These are phyloP conservation scores for Novumbra hubbsi DNA, from an alignment of 2,797 vertebrate species.

Conservation along the genomic window DNA sequence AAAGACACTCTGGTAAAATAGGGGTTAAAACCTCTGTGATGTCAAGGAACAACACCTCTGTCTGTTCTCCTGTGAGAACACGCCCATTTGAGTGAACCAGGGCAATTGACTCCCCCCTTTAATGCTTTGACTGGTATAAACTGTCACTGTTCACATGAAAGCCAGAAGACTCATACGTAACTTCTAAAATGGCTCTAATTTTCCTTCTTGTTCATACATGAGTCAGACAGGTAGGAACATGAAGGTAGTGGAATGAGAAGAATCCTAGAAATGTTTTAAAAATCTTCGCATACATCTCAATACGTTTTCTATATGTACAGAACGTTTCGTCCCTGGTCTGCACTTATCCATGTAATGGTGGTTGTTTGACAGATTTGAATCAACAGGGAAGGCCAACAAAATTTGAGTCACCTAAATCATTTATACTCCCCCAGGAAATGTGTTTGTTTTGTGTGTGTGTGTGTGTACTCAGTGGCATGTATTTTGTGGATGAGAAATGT, in stretches of 20 bases:
- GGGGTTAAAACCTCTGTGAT: neutral
- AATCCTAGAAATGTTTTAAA: too few species aligned
- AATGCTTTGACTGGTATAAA: neutral
- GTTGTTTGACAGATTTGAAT: neutral
- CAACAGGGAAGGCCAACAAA: neutral
- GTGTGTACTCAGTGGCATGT: too few species aligned
- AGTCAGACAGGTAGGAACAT: too few species aligned
- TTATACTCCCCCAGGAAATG: too few species aligned
- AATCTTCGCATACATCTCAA: too few species aligned
- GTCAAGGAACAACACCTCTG: neutral
- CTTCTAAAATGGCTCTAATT: neutral
- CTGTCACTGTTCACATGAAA: neutral
- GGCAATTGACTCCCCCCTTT: neutral
- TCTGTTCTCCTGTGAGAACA: neutral
- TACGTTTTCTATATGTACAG: neutral
- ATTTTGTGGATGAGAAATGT: too few species aligned
- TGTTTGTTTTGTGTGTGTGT: too few species aligned
- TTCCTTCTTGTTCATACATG: neutral
- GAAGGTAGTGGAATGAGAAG: too few species aligned
- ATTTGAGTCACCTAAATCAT: neutral
- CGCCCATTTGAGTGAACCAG: neutral
- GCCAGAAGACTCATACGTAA: neutral
- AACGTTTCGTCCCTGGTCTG: neutral
- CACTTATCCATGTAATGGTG: neutral
- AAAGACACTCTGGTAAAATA: neutral